Percentiles rank a stretch among this genome's conserved stretches.
Conservation (phyloP, 2,113 vertebrate genomes). For the Pavo muticus region DNA sequence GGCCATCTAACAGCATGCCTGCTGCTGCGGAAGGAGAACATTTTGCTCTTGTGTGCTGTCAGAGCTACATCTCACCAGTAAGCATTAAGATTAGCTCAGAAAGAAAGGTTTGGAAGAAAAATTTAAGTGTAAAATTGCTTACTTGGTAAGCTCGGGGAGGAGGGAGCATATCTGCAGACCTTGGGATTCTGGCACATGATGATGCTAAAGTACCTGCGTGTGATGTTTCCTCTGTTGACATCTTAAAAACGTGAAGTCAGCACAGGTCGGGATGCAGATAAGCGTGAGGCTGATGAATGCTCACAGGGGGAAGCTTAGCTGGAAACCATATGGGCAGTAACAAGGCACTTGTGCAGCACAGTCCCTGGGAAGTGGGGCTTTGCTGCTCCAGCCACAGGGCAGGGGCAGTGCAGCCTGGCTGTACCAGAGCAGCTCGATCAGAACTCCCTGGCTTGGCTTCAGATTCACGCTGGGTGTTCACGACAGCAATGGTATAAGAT, state of each 20-base stretch:
- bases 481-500: accelerated
- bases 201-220: neutral
- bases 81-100: neutral
- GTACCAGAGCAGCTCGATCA: neutral
- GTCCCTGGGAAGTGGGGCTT: neutral
- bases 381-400: accelerated
- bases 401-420: too few species aligned
- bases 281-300: neutral
- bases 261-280: neutral
- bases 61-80: neutral
- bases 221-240: neutral
- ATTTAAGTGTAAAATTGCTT: neutral
- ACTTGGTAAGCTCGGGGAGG: neutral
- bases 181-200: neutral
- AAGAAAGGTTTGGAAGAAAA: neutral
- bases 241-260: neutral
- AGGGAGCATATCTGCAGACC: neutral
- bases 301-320: accelerated
- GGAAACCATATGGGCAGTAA: neutral
- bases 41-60: neutral
- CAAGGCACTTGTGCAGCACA: neutral
- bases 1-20: neutral
- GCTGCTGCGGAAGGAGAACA: neutral
- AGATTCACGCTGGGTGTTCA: accelerated
- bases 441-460: neutral